Evolutionary conservation across 2,797 vertebrate species (phyloP).

Genomic region (Heterohyrax brucei): DNA sequence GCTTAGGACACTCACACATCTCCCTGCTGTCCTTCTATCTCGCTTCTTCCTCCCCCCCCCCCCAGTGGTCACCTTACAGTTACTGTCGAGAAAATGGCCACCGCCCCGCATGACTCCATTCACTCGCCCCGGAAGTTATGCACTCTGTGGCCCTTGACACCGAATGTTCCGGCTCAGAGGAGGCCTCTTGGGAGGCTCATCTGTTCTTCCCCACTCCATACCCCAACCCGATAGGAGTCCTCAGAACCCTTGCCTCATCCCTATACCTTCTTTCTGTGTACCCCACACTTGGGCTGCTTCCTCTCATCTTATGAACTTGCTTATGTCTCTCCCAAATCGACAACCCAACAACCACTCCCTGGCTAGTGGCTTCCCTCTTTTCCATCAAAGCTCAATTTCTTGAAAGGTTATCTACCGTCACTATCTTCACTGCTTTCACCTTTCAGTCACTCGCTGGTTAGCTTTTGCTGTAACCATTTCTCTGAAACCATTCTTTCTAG

Average conservation of each 20-base stretch:
- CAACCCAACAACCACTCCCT: not conserved
- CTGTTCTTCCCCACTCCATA: not conserved
- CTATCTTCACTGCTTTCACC: not conserved
- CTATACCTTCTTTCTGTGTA: not conserved
- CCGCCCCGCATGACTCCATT: fast-evolving
- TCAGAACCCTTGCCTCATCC: not conserved
- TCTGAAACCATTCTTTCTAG: not conserved
- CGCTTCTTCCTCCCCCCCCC: not conserved
- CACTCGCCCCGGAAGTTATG: fast-evolving
- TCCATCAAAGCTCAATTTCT: not conserved
- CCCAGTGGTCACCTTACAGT: not conserved
- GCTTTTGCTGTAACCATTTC: not conserved
- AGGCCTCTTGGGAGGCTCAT: not conserved
- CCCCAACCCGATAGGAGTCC: not conserved
- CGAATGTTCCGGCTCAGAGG: not conserved
- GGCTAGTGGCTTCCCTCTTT: not conserved
- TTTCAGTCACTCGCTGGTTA: not conserved
- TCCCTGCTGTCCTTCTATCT: not conserved
- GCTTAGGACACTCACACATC: not conserved
- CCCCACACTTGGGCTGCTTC: not conserved
- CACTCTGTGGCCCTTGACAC: not conserved
- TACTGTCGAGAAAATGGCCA: not conserved
- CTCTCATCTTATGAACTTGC: not conserved
- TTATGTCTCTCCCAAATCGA: not conserved
- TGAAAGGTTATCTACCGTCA: not conserved